Evolutionary conservation across 2,113 vertebrate genomes (phyloP).

Genomic region (Anguilla rostrata): DNA sequence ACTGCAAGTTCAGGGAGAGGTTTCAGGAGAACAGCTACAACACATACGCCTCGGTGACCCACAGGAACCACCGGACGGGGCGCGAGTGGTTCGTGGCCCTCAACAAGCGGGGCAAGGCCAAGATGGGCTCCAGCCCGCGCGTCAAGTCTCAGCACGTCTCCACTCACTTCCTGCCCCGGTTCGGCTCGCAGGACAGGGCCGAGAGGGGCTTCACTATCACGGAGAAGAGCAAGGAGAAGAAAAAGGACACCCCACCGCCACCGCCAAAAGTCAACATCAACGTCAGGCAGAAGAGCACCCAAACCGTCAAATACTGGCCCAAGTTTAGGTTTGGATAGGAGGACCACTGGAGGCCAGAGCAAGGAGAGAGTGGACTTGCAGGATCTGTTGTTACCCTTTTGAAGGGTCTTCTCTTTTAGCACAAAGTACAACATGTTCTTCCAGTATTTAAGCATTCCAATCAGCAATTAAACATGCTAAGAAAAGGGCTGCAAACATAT

Average conservation of each 20-base stretch:
- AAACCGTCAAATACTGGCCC: slow-evolving; percentile 83
- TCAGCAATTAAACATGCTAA: background rate
- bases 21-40: slow-evolving; percentile 99
- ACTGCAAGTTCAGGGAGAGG: slow-evolving; percentile 93
- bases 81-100: slow-evolving; percentile 94
- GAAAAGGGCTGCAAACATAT: slow-evolving; percentile 13
- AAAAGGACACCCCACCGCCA: slow-evolving; percentile 53
- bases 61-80: slow-evolving; percentile 78
- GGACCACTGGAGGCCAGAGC: background rate
- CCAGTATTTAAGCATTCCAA: slow-evolving; percentile 15
- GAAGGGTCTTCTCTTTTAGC: background rate
- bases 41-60: slow-evolving; percentile 87
- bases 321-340: slow-evolving; percentile 91
- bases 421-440: background rate
- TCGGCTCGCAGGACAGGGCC: slow-evolving; percentile 60
- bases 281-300: slow-evolving; percentile 54
- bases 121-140: slow-evolving; percentile 86
- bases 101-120: slow-evolving; percentile 95
- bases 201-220: slow-evolving; percentile 84
- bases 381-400: background rate
- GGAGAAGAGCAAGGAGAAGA: slow-evolving; percentile 63
- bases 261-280: slow-evolving; percentile 50
- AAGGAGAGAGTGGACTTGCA: background rate
- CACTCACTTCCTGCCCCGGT: slow-evolving; percentile 91
- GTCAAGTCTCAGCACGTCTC: slow-evolving; percentile 93